Percentiles rank a stretch among this genome's conserved stretches.
These are phyloP conservation scores for Aphrocallistes beatrix DNA, from an alignment of 37 sponge, comb jelly and placozoan genomes.

Conservation along the genomic window DNA sequence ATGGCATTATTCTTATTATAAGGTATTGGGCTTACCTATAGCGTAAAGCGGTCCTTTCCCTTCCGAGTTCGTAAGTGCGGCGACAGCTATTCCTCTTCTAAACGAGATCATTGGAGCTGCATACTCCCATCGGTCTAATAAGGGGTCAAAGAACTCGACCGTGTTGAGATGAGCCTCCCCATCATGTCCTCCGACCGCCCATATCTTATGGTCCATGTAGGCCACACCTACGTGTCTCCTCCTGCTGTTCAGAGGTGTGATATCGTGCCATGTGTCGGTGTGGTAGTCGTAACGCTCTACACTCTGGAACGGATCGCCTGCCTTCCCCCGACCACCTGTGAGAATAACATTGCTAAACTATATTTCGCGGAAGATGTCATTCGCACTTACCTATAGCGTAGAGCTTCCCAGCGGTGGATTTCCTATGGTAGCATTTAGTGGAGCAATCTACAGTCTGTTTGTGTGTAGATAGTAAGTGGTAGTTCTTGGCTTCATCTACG, in stretches of 20 bases:
- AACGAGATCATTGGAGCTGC: conserved; percentile 59
- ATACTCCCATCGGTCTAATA: conserved; percentile 43
- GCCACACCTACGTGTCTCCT: conserved; percentile 88
- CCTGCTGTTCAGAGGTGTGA: conserved; percentile 37
- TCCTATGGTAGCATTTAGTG: conserved; percentile 39
- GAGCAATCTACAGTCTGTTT: neutral
- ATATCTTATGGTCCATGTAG: conserved; percentile 51
- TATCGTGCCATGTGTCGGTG: conserved; percentile 70
- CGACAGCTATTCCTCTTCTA: conserved; percentile 81
- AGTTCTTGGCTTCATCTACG: conserved; percentile 78
- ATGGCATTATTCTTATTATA: too few relatives aligned
- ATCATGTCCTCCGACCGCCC: conserved; percentile 86
- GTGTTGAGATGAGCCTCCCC: conserved; percentile 68
- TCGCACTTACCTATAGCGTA: conserved; percentile 61
- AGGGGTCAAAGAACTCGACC: conserved; percentile 71
- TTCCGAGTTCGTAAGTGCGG: conserved; percentile 25
- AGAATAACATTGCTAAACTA: too few relatives aligned
- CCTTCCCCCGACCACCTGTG: conserved; percentile 74
- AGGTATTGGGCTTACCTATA: neutral
- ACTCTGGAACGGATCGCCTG: conserved; percentile 64
- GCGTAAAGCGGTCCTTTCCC: conserved; percentile 80
- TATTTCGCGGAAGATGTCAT: too few relatives aligned
- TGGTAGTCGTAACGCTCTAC: conserved; percentile 85
- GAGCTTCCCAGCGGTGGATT: conserved; percentile 65
- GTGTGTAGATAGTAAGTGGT: conserved; percentile 31